phyloP scores from a whole-genome alignment of 2,888 invertebrate genomes.

The Alentia gelatinosa region DNA sequence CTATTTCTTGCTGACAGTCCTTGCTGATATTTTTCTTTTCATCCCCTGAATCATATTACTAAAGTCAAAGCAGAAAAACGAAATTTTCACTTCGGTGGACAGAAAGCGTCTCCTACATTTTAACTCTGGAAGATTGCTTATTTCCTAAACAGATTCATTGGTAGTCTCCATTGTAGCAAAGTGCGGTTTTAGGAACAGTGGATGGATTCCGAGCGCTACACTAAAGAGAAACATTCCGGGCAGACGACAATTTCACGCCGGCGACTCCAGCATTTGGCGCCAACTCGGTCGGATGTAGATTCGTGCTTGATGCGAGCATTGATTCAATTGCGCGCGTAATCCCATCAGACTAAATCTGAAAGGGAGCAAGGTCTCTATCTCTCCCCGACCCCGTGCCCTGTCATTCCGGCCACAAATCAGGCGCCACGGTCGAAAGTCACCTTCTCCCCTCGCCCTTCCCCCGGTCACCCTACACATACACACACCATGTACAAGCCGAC shows the following conservation, averaged over 20 bases:
- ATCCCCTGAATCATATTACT: neutral
- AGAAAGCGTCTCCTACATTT: neutral
- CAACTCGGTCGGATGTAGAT: neutral
- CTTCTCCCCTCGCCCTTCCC: too few species aligned
- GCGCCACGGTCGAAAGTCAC: too few species aligned
- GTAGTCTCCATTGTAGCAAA: too few species aligned
- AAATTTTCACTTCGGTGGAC: neutral
- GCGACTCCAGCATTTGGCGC: neutral
- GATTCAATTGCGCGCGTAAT: neutral
- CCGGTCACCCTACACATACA: too few species aligned
- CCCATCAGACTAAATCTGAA: neutral
- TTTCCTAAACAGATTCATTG: neutral
- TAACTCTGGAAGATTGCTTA: neutral
- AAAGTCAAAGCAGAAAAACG: neutral
- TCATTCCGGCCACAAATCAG: too few species aligned
- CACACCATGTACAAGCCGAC: too few species aligned
- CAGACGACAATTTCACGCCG: slow-evolving; percentile 22
- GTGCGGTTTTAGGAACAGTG: too few species aligned
- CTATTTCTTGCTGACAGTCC: neutral
- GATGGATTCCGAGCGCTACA: neutral
- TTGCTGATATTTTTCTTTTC: neutral
- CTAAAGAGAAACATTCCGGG: neutral
- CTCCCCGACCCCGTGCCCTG: neutral
- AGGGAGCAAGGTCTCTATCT: neutral
- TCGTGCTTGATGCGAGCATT: neutral